Conservation (phyloP, 2,888 invertebrate genomes). For the Drosophila nr. perissopoda region DNA sequence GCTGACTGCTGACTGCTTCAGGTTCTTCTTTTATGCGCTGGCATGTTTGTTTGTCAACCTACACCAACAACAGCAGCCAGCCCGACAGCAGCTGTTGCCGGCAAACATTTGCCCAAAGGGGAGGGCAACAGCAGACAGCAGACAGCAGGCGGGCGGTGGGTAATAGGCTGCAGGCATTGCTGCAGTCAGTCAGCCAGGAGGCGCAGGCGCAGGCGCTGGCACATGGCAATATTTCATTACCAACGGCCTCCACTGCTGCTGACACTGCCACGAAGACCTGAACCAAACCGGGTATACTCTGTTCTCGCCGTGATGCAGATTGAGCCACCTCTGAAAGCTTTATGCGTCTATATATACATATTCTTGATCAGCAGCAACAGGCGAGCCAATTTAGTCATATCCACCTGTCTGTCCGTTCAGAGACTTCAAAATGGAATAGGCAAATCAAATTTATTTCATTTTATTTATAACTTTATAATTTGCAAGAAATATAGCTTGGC, state of each 20-base stretch:
- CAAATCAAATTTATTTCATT: not conserved
- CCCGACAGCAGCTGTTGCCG: conserved; percentile 71
- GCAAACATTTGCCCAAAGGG: conserved; percentile 67
- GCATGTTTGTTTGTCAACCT: conserved; percentile 80
- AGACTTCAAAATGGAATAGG: not conserved
- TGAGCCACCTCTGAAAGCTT: not conserved
- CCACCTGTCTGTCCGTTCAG: not conserved
- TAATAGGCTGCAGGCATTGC: conserved; percentile 22
- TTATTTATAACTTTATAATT: not conserved
- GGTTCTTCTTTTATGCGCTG: conserved; percentile 72
- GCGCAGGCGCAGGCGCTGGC: conserved; percentile 63
- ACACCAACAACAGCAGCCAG: conserved; percentile 56
- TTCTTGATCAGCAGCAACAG: not conserved
- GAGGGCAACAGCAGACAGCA: conserved; percentile 11
- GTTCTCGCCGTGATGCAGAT: conserved; percentile 10
- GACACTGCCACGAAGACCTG: conserved; percentile 39
- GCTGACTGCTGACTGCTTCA: conserved; percentile 9
- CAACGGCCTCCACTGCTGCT: conserved; percentile 60
- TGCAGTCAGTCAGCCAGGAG: conserved; percentile 55
- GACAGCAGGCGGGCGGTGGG: conserved; percentile 21
- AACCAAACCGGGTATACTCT: not conserved
- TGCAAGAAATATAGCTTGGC: not conserved
- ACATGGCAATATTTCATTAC: conserved; percentile 81
- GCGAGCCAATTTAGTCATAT: not conserved
- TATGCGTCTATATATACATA: not conserved